Base-by-base conservation (phyloP, 2,888 invertebrate species). In the Leucophora obtusa region DNA sequence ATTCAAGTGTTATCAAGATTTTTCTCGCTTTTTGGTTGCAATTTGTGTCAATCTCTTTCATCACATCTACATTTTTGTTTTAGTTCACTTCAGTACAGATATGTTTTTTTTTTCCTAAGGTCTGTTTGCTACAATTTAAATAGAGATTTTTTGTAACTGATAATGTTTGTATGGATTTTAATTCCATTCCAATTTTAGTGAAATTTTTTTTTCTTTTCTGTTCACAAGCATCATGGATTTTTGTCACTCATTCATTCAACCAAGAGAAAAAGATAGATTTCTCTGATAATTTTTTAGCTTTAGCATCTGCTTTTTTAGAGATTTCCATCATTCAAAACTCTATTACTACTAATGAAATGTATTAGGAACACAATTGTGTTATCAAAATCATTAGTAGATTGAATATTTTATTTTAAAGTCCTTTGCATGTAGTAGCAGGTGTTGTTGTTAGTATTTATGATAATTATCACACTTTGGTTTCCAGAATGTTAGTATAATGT, bases 1-100 rank as follows among this genome's bases (percentile, higher is more conserved):
- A 47, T 53, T 71, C 21, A 11, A 18, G 15, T 73, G 78, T 86
- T 87, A 87, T 87, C 87, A 84, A 85, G 87, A 85, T 87, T 83
- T 70, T 84, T 85, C 84, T 83, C 84, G 84, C 85, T 84, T 85
- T 77, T 85, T 83, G 83, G 82, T 82, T 82, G 82, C 83, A 83
- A 81, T 83, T 83, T 83, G 76, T 82, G 75, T 82, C 79, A 76
- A 77, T 79, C 72, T 73, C 65, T 72, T 59, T 63, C 63, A 70
- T 72, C 79, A 70, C 69, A 82, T 82, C 69, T 79, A 47, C 47
- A 15, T 51, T 70, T 66, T 47, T 51, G 50, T 60, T 50, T 79
- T 56, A 65, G 75, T 74, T 69, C 43, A 47, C 3, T 47, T 72
- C 66, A 77, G 60, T 38, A 38, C 38, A 47, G 43, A 47, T 47